Evolutionary conservation across 2,888 invertebrate genomes (phyloP), one percentile per base, ranked within the genome.

Genomic region (Andrena marginata): DNA sequence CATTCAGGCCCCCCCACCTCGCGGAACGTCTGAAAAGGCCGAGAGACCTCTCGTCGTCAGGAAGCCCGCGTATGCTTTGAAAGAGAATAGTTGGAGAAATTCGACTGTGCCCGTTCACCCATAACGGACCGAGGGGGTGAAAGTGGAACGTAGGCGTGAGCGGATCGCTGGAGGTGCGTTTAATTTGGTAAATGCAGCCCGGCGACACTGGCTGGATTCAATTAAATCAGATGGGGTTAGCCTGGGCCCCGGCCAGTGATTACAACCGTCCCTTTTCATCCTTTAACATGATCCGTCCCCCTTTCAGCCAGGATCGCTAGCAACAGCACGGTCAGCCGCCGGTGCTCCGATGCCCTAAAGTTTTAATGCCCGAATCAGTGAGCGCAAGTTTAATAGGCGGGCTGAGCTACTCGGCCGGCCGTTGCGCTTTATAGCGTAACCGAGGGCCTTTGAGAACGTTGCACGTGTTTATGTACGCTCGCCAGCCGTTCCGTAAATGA

Each of bases 361-460:
- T 89, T 90, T 90, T 90, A 90, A 90, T 87, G 80, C 82, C 82
- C 77, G 87, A 86, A 85, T 89, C 87, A 89, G 80, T 82, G 88
- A 75, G 76, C 83, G 74, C 84, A 77, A 85, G 85, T 87, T 89
- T 88, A 86, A 87, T 85, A 85, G 86, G 79, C 77, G 82, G 75
- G 8, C 63, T 77, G 70, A 78, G 80, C 82, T 72, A 78, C 76
- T 78, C 85, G 62, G 73, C 69, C 85, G 77, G 74, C 87, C 72
- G 71, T 80, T 82, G 82, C 80, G 68, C 85, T 85, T 85, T 87
- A 79, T 56, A 65, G 68, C 59, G 77, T 62, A 77, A 72, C 84
- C 69, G 23, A 67, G 63, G 63, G 73, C 77, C 87, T 86, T 86
- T 85, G 85, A 86, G 72, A 82, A 77, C 42, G 65, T 85, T 77